A percentile compares a stretch with the other conserved stretches of the same genome.
Evolutionary conservation across 2,888 invertebrate genomes (phyloP).

Genomic region (Dynastes tityus): DNA sequence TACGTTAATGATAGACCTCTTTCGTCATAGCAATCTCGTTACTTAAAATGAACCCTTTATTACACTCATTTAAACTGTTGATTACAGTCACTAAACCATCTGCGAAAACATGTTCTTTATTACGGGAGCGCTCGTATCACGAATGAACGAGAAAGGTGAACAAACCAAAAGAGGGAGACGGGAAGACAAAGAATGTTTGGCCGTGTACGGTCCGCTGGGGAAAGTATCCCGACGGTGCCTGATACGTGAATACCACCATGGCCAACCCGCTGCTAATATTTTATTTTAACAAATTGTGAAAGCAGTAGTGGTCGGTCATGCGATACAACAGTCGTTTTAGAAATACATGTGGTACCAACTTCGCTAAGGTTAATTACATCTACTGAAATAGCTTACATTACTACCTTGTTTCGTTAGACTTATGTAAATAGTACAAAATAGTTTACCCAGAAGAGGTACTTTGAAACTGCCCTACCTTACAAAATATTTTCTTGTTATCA

Average conservation of each 20-base stretch:
- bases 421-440: no score
- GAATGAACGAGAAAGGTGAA: no score
- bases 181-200: not conserved
- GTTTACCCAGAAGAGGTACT: no score
- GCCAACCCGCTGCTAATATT: constrained; percentile 26
- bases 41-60: constrained; percentile 42
- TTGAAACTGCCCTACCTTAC: no score
- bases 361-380: no score
- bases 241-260: not conserved
- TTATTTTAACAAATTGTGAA: constrained; percentile 46
- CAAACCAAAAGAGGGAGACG: not conserved
- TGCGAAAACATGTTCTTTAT: constrained; percentile 42
- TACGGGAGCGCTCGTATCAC: constrained; percentile 25
- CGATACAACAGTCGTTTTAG: constrained; percentile 10
- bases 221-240: not conserved
- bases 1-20: constrained; percentile 20
- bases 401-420: no score
- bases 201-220: not conserved
- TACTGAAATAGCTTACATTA: no score
- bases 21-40: constrained; percentile 43
- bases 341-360: not conserved
- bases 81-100: constrained; percentile 43
- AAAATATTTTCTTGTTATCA: no score
- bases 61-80: constrained; percentile 42
- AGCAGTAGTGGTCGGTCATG: constrained; percentile 5